phyloP scores from a whole-genome alignment of 2,797 vertebrate genomes.

The Monodelphis domestica region DNA sequence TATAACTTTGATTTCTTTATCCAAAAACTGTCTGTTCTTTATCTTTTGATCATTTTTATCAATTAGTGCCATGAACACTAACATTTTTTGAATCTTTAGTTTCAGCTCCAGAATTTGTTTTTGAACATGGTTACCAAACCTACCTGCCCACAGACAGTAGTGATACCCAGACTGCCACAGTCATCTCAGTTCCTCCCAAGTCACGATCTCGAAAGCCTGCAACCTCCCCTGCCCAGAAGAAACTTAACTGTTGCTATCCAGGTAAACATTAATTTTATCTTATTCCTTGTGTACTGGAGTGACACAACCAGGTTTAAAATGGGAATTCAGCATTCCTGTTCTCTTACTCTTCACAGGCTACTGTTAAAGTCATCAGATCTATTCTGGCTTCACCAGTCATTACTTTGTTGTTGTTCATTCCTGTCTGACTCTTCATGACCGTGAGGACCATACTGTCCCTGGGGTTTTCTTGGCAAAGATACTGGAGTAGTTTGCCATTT shows the following conservation, averaged over 20 bases:
- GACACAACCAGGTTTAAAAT: background rate
- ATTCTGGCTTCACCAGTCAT: rapidly evolving
- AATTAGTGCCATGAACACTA: background rate
- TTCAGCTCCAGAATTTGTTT: constrained; percentile 91
- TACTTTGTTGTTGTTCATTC: too few relatives aligned
- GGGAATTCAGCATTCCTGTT: background rate
- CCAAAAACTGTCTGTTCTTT: too few relatives aligned
- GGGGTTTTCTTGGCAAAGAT: too few relatives aligned
- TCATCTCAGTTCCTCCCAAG: constrained; percentile 87
- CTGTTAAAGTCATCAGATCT: background rate
- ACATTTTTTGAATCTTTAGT: constrained; percentile 80
- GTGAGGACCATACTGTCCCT: too few relatives aligned
- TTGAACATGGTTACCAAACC: constrained; percentile 93
- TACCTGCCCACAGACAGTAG: constrained; percentile 90
- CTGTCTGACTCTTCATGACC: too few relatives aligned
- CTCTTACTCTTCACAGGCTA: background rate
- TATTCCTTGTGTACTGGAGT: rapidly evolving
- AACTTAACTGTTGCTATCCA: constrained; percentile 94
- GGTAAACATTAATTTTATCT: constrained; percentile 82
- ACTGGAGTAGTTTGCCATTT: too few relatives aligned
- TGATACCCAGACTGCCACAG: constrained; percentile 85
- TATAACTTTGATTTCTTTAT: too few relatives aligned
- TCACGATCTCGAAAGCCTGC: constrained; percentile 89
- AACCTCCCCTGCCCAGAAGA: constrained; percentile 89
- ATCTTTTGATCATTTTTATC: too few relatives aligned